Percentiles rank a stretch among this genome's conserved stretches.
phyloP scores from a whole-genome alignment of 2,888 invertebrate genomes.

The Sisyra nigra region DNA sequence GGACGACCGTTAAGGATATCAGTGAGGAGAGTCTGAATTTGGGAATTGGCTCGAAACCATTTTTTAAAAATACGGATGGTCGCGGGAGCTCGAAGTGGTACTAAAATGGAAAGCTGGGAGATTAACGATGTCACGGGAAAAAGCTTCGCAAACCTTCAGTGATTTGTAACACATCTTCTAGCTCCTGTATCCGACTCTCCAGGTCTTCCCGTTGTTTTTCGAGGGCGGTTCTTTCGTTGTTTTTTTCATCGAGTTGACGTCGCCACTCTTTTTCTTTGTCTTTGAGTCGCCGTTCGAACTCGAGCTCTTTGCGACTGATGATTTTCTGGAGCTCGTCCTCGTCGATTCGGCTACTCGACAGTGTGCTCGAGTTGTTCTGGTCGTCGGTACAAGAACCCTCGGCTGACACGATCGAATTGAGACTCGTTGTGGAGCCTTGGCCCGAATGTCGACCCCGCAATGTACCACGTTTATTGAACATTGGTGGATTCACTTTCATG shows the following conservation, averaged over 20 bases:
- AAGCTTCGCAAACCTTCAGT: constrained; percentile 43
- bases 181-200: constrained; percentile 33
- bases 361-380: constrained; percentile 30
- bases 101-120: background rate
- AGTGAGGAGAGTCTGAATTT: background rate
- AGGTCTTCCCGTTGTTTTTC: constrained; percentile 39
- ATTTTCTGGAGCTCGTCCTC: constrained; percentile 28
- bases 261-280: constrained; percentile 53
- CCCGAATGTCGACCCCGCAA: constrained; percentile 26
- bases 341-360: constrained; percentile 29
- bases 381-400: constrained; percentile 30
- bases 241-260: constrained; percentile 40
- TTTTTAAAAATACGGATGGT: background rate
- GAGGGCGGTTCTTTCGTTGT: constrained; percentile 32
- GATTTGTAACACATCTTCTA: constrained; percentile 42
- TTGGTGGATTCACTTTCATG: constrained; percentile 27
- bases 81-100: too few species aligned
- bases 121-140: constrained; percentile 7
- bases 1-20: background rate
- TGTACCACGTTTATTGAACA: constrained; percentile 32
- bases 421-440: constrained; percentile 29
- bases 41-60: background rate
- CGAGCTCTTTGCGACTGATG: constrained; percentile 37
- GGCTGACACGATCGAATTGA: constrained; percentile 26
- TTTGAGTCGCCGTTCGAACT: constrained; percentile 39